Percentiles rank a stretch among this genome's conserved stretches.
These are phyloP conservation scores for Parnassius glacialis DNA, from an alignment of 2,888 invertebrate species.

Conservation along the genomic window DNA sequence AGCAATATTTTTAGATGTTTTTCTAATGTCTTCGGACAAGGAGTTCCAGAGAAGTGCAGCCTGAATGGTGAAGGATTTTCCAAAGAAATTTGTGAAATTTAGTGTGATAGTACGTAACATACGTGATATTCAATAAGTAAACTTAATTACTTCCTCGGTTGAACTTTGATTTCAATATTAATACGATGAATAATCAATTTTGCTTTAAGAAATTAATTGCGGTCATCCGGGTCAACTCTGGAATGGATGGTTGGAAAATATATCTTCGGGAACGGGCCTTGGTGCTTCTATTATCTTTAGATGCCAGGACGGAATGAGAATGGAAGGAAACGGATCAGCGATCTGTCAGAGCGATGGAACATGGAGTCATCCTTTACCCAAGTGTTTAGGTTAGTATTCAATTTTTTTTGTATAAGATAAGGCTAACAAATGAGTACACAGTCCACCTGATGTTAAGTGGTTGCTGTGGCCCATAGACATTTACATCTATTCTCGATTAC, in stretches of 20 bases:
- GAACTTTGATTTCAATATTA: neutral
- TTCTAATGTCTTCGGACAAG: no score
- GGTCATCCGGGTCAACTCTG: constrained; percentile 95
- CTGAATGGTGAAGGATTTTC: no score
- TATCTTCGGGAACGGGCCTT: constrained; percentile 92
- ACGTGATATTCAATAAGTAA: no score
- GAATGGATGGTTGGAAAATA: constrained; percentile 97
- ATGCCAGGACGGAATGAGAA: constrained; percentile 94
- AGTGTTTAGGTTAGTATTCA: constrained; percentile 87
- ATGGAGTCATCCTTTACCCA: constrained; percentile 96
- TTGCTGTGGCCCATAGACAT: no score
- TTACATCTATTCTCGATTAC: no score
- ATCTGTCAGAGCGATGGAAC: constrained; percentile 96
- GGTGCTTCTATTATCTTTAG: constrained; percentile 96
- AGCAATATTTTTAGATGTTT: no score
- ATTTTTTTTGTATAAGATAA: neutral
- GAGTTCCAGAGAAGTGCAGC: no score
- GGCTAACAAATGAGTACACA: no score
- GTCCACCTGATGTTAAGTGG: no score
- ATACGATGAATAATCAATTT: neutral
- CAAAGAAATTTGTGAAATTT: no score
- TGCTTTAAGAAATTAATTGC: constrained; percentile 94
- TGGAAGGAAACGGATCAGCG: constrained; percentile 93
- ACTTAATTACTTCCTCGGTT: no score
- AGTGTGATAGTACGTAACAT: no score